Evolutionary conservation across 2,113 vertebrate genomes (phyloP), one percentile per base, ranked within the genome.

Genomic region (Onychostoma macrolepis): DNA sequence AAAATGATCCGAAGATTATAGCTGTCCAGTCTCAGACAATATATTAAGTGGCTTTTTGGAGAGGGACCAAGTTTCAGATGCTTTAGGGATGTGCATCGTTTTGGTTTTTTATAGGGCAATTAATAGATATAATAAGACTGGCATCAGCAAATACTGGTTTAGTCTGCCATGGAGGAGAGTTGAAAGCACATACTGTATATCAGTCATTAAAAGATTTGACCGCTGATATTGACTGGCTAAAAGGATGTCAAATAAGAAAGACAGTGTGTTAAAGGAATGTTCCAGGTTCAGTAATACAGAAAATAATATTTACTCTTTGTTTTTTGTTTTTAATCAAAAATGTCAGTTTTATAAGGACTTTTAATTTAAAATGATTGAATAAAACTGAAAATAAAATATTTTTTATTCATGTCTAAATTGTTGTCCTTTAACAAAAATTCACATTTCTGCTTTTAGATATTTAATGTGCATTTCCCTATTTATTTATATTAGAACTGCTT

Each of bases 31-130:
- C 71, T 53, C 2, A 21, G 30, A 26, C 24, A 85, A 83, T 86
- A 87, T 86, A 17, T 53, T 89, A 88, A 89, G 76, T 86, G 89
- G 65, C 83, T 84, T 89, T 43, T 41, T 88, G 85, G 33, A 41
- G 84, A 75, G 53, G 79, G 45, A 63, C 80, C 87, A 75, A 85
- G 71, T 9, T 78, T 84, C n/a, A 41, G 72, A 41, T 36, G 71
- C 15, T 56, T 58, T n/a, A 41, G 13, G 21, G 21, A 38, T 48
- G 67, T 80, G 19, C 26, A 63, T 3, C 36, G 72, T 75, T 90
- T 88, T 50, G 36, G 86, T 85, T 78, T 71, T 30, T 79, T 77
- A 24, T 21, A 65, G 43, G 43, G 71, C 80, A 30, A 63, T 88
- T 89, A 86, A 83, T 87, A 63, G 85, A 65, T 19, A 58, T 89